Evolutionary conservation across 2,113 vertebrate species (phyloP), one percentile per base, ranked within the genome.

Genomic region (Neotragus pygmaeus): DNA sequence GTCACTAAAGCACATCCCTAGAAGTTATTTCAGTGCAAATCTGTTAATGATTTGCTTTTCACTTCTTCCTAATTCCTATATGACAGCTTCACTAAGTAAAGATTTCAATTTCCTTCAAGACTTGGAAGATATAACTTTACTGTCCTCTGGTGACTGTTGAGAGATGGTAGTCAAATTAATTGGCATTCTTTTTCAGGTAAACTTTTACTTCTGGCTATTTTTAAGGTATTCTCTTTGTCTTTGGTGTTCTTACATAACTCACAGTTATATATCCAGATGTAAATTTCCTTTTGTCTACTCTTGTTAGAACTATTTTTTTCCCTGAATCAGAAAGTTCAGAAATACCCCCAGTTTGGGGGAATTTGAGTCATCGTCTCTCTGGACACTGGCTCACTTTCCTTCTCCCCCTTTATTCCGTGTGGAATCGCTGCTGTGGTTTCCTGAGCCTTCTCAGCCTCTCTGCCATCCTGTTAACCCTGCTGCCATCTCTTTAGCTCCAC

Each of bases 361-460:
- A 36, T 30, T 45, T 36, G 49, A 11, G 16, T 7, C 36, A 7
- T 27, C 36, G 0, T 17, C 77, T 36, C 62, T 28, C 7, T 30
- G 36, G 13, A 28, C 21, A 5, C 1, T 12, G 43, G 27, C 30
- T 47, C 62, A 4, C n/a, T 45, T 21, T 30, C 1, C 16, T 19
- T 15, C 75, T 55, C 16, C 27, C 4, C 5, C 3, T 8, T 0
- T 0, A 2, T n/a, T 14, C 53, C 12, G 0, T 2, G 23, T 7
- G 12, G 12, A 21, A 3, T 36, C 16, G 23, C 36, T 5, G 3
- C 17, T 16, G 51, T 5, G 36, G 43, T 17, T 39, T 14, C 9
- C 15, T 36, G 30, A 23, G 11, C 17, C 82, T 33, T 75, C 28
- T 27, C 36, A 8, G 58, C 64, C 21, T 23, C 0, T 14, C 45